Evolutionary conservation across 1,140 invertebrate genomes (phyloP).

Genomic region (Vanessa tameamea): DNA sequence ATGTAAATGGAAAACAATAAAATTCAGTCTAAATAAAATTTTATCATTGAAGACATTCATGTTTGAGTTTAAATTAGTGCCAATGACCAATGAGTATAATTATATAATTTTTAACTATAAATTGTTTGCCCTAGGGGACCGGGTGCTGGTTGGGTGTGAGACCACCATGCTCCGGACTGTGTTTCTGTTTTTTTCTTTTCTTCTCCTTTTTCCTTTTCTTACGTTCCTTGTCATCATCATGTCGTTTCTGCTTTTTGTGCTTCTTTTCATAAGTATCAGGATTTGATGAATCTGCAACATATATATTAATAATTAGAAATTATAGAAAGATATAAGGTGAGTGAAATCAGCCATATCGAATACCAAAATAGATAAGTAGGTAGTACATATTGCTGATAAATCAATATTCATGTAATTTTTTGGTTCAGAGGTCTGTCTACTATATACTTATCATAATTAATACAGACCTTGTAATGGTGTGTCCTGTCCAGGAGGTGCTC

Average conservation of each 20-base stretch:
- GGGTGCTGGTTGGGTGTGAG: slow-evolving; percentile 88
- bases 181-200: slow-evolving; percentile 96
- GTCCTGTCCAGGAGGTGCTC: slow-evolving; percentile 87
- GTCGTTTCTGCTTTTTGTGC: slow-evolving; percentile 96
- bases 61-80: neutral
- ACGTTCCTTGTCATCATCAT: slow-evolving; percentile 96
- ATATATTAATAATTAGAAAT: neutral
- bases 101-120: slow-evolving; percentile 7
- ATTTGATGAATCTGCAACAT: slow-evolving; percentile 82
- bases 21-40: neutral
- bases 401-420: no score
- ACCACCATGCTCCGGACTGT: slow-evolving; percentile 92
- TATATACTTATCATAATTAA: no score
- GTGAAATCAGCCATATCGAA: no score
- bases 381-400: no score
- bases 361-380: no score
- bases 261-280: slow-evolving; percentile 95
- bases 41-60: neutral
- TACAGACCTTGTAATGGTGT: slow-evolving; percentile 77
- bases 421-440: no score
- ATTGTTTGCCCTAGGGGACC: slow-evolving; percentile 51
- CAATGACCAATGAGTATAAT: neutral
- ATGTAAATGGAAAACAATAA: neutral
- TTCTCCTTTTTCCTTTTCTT: slow-evolving; percentile 98
- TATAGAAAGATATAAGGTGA: neutral